Conservation (phyloP, 2,888 invertebrate genomes). For the Nasonovia ribisnigri region DNA sequence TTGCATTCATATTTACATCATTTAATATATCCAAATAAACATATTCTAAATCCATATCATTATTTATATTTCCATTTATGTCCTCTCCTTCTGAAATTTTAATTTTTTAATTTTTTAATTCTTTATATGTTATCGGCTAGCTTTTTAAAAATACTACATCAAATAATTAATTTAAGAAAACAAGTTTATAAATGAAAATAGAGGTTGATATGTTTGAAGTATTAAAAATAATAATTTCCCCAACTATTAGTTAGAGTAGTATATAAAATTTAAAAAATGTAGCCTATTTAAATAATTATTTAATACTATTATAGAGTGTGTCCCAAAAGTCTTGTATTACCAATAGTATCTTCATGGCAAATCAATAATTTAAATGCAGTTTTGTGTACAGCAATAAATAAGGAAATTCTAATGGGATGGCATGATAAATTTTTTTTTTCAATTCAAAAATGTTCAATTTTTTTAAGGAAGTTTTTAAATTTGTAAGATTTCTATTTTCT, state of each 20-base stretch:
- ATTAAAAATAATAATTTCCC: background rate
- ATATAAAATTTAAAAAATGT: background rate
- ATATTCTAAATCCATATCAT: slow-evolving; percentile 23
- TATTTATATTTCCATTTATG: slow-evolving; percentile 4
- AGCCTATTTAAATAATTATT: background rate
- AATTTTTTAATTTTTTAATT: too few relatives aligned
- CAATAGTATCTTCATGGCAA: too few relatives aligned
- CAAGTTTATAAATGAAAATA: background rate
- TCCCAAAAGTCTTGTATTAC: too few relatives aligned
- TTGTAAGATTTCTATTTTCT: too few relatives aligned
- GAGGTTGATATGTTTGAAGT: background rate
- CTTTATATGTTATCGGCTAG: too few relatives aligned
- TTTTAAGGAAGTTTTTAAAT: too few relatives aligned
- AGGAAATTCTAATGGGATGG: too few relatives aligned
- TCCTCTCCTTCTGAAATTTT: background rate
- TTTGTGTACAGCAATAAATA: too few relatives aligned
- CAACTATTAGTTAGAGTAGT: background rate
- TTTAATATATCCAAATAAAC: slow-evolving; percentile 36
- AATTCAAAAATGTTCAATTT: too few relatives aligned
- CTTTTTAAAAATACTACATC: background rate
- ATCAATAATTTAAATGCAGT: too few relatives aligned
- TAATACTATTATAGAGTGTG: background rate
- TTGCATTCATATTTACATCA: slow-evolving; percentile 8
- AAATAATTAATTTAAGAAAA: background rate
- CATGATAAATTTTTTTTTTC: too few relatives aligned